Conservation (phyloP, 2,113 vertebrate genomes). For the Cyanistes caeruleus region DNA sequence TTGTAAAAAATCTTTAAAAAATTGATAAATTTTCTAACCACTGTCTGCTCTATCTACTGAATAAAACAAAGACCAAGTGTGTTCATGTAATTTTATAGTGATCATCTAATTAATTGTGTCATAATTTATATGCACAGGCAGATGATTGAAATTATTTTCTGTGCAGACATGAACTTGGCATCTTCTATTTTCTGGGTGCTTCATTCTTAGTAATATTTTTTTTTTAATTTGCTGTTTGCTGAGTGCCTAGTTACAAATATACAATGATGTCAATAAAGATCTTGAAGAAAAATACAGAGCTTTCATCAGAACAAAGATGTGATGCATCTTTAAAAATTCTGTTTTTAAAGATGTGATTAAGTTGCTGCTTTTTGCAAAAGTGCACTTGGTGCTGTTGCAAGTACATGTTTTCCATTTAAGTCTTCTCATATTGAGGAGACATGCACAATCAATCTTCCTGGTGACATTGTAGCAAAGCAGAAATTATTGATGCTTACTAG, state of each 20-base stretch:
- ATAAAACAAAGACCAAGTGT: background rate
- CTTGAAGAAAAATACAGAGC: background rate
- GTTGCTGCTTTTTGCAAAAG: slow-evolving; percentile 66
- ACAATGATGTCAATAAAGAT: background rate
- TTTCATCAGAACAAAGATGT: background rate
- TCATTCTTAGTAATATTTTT: background rate
- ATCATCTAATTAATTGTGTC: background rate
- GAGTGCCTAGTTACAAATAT: slow-evolving; percentile 40
- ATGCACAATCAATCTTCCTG: slow-evolving; percentile 86
- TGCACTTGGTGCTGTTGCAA: slow-evolving; percentile 80
- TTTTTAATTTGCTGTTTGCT: slow-evolving; percentile 37
- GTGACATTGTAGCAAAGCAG: slow-evolving; percentile 83
- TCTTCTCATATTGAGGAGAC: slow-evolving; percentile 83
- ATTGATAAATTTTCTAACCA: background rate
- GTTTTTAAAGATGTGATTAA: slow-evolving; percentile 31
- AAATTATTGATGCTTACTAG: slow-evolving; percentile 88
- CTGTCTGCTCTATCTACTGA: background rate
- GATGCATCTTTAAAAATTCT: slow-evolving; percentile 13
- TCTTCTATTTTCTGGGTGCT: background rate
- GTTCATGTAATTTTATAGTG: background rate
- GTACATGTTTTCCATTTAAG: slow-evolving; percentile 87
- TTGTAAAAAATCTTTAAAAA: no score
- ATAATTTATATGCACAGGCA: background rate
- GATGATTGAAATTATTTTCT: background rate
- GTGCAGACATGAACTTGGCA: background rate